Evolutionary conservation across 1,140 invertebrate species (phyloP).

Genomic region (Frieseomelitta varia): DNA sequence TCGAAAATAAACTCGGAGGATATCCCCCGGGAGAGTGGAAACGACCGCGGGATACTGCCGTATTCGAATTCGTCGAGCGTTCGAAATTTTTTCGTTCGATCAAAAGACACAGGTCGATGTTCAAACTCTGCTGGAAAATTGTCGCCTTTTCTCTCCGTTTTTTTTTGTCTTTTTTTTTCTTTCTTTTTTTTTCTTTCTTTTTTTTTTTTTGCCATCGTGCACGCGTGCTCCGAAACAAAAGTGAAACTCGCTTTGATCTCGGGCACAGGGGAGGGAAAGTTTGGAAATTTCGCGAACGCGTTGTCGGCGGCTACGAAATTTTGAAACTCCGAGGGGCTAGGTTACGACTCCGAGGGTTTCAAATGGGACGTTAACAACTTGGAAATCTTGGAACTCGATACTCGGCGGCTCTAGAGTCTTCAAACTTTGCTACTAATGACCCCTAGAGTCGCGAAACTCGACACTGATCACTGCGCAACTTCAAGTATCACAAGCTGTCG

Average conservation of each 20-base stretch:
- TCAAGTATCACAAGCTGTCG: not conserved
- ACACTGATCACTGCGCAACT: not conserved
- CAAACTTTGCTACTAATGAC: not conserved
- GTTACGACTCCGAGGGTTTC: not conserved
- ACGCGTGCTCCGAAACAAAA: not conserved
- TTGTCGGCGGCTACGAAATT: not conserved
- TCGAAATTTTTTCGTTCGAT: not conserved
- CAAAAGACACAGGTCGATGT: not conserved
- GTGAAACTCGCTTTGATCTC: not conserved
- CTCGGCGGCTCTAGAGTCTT: not conserved
- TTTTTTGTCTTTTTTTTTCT: too few species aligned
- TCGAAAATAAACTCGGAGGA: constrained; percentile 23
- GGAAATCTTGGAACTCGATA: not conserved
- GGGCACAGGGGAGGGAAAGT: not conserved
- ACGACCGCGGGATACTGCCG: not conserved
- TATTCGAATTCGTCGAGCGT: not conserved
- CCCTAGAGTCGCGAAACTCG: not conserved
- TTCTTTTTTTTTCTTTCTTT: too few species aligned
- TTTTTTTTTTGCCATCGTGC: not conserved
- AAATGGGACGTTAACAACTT: not conserved
- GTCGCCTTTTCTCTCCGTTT: too few species aligned
- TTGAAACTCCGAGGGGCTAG: not conserved
- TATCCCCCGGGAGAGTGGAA: constrained; percentile 7
- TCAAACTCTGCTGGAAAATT: not conserved
- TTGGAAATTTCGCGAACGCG: not conserved